A percentile compares a stretch with the other conserved stretches of the same genome.
Conservation (phyloP, 2,113 vertebrate species). For the Eira barbara region DNA sequence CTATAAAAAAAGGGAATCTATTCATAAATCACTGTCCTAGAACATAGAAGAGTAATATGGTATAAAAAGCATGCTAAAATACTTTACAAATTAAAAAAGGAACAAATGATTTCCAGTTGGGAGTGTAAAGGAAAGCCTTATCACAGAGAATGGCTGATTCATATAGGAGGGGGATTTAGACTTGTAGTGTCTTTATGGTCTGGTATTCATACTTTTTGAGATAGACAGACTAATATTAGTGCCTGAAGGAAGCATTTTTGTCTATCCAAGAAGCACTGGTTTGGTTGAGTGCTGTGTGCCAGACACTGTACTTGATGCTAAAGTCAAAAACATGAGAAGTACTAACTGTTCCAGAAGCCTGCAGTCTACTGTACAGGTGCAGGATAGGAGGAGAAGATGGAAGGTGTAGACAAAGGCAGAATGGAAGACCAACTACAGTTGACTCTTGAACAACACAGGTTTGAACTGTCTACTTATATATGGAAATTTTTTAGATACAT, state of each 20-base stretch:
- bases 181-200: neutral
- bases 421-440: neutral
- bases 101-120: neutral
- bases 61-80: neutral
- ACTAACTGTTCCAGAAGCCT: neutral
- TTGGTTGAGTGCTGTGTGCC: neutral
- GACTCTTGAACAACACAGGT: neutral
- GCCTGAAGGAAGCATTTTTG: neutral
- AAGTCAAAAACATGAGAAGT: neutral
- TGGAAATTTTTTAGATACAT: neutral
- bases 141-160: neutral
- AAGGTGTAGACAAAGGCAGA: neutral
- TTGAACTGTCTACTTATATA: neutral
- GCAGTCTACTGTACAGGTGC: neutral
- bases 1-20: neutral
- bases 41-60: neutral
- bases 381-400: neutral
- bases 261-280: neutral
- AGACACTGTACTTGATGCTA: neutral
- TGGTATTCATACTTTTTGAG: neutral
- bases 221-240: neutral
- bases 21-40: neutral
- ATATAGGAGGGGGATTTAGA: neutral
- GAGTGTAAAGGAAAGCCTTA: neutral
- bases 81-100: neutral